A percentile compares a stretch with the other conserved stretches of the same genome.
Conservation (phyloP, 1,140 invertebrate species). For the Drosophila mojavensis region DNA sequence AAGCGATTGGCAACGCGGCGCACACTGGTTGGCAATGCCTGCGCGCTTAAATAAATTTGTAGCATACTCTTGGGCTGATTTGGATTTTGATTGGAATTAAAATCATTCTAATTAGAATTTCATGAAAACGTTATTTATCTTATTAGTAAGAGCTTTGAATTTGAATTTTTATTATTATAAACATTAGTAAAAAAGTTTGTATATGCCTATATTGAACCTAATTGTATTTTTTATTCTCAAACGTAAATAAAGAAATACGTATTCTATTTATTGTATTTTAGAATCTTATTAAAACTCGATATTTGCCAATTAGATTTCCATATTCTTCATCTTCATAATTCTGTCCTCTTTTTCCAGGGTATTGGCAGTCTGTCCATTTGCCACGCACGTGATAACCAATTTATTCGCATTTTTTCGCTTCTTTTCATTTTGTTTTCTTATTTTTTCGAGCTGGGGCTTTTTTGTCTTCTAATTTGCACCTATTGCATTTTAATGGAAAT, state of each 20-base stretch:
- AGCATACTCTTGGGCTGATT: constrained; percentile 26
- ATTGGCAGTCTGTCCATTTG: not conserved
- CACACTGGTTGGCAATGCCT: not conserved
- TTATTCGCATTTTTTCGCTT: constrained; percentile 33
- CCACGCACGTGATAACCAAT: not conserved
- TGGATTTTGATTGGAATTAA: not conserved
- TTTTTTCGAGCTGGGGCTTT: constrained; percentile 18
- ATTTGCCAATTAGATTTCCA: too few species aligned
- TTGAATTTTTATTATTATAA: too few species aligned
- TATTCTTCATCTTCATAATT: not conserved
- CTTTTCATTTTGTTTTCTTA: constrained; percentile 33
- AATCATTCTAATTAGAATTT: too few species aligned
- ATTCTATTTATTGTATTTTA: too few species aligned
- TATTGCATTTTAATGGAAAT: constrained; percentile 77
- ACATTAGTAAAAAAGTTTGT: too few species aligned
- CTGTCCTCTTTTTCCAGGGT: not conserved
- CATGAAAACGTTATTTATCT: too few species aligned
- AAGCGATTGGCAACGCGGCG: constrained; percentile 1
- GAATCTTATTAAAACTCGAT: too few species aligned
- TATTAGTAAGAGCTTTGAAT: too few species aligned
- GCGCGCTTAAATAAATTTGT: not conserved
- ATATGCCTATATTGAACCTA: too few species aligned
- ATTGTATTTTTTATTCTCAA: too few species aligned
- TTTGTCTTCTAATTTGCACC: constrained; percentile 76
- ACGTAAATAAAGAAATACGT: too few species aligned